These are phyloP conservation scores for Neoaliturus tenellus DNA, from an alignment of 2,888 invertebrate genomes.

Conservation along the genomic window DNA sequence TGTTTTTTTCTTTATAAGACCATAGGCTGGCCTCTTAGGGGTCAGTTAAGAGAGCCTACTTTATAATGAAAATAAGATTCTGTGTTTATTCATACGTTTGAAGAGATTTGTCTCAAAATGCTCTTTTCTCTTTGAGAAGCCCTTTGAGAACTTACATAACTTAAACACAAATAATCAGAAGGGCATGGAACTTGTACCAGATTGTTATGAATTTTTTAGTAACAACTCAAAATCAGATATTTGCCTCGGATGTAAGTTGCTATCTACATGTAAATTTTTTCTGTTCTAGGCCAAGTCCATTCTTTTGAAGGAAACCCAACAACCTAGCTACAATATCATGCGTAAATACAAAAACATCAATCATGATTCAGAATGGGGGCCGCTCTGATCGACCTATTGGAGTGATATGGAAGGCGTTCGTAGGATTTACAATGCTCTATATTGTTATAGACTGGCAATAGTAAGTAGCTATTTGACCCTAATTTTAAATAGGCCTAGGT, in stretches of 20 bases:
- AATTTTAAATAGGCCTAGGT: not conserved
- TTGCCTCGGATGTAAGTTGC: not conserved
- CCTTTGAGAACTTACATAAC: not conserved
- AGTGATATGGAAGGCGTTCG: not conserved
- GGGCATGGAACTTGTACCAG: not conserved
- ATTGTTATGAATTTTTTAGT: not conserved
- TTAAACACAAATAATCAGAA: not conserved
- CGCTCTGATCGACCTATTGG: not conserved
- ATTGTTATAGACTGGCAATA: not conserved
- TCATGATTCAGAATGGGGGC: not conserved
- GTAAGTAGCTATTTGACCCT: not conserved
- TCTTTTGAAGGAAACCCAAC: not conserved
- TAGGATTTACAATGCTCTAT: not conserved
- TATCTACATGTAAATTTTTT: not conserved
- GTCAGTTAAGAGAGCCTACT: too few relatives aligned
- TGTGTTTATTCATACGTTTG: too few relatives aligned
- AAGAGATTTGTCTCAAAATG: too few relatives aligned
- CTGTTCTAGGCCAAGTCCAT: not conserved
- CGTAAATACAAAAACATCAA: not conserved
- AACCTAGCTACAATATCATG: not conserved
- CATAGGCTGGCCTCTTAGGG: too few relatives aligned
- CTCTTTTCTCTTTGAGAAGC: not conserved
- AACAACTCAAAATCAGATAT: not conserved
- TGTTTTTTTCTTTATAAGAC: too few relatives aligned
- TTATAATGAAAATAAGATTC: too few relatives aligned